Conservation (phyloP, 2,888 invertebrate species). For the Pycnomerus fuliginosus region DNA sequence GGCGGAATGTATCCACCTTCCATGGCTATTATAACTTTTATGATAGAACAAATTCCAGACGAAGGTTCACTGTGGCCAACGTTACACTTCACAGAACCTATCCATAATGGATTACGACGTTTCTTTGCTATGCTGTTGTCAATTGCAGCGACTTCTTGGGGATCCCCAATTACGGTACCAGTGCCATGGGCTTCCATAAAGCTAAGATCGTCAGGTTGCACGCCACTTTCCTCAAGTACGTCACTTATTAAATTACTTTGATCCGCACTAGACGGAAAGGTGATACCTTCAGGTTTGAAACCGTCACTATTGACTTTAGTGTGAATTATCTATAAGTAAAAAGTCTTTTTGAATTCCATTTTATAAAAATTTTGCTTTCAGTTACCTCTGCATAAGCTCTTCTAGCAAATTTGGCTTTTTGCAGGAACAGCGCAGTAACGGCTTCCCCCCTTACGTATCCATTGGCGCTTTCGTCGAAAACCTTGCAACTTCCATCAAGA, state of each 20-base stretch:
- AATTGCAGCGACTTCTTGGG: slow-evolving; percentile 84
- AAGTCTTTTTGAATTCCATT: too few species aligned
- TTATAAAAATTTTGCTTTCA: too few species aligned
- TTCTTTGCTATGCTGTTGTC: slow-evolving; percentile 75
- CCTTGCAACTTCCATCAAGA: slow-evolving; percentile 82
- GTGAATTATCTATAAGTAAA: slow-evolving; percentile 39
- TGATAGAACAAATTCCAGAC: slow-evolving; percentile 77
- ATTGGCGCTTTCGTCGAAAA: slow-evolving; percentile 81
- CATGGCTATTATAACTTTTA: slow-evolving; percentile 70
- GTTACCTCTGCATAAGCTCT: slow-evolving; percentile 57
- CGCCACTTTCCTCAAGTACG: slow-evolving; percentile 67
- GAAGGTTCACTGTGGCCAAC: slow-evolving; percentile 90
- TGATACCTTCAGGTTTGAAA: slow-evolving; percentile 48
- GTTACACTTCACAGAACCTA: slow-evolving; percentile 93
- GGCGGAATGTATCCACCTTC: slow-evolving; percentile 78
- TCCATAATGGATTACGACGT: slow-evolving; percentile 66
- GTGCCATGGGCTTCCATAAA: slow-evolving; percentile 89
- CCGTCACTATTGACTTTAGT: slow-evolving; percentile 49
- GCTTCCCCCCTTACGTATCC: slow-evolving; percentile 84
- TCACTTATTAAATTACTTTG: slow-evolving; percentile 63
- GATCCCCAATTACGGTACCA: slow-evolving; percentile 82
- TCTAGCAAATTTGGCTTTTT: slow-evolving; percentile 59
- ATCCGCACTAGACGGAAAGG: slow-evolving; percentile 52
- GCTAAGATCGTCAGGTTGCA: slow-evolving; percentile 68
- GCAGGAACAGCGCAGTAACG: slow-evolving; percentile 68